These are phyloP conservation scores for Hippocampus comes DNA, from an alignment of 2,113 vertebrate genomes.

Conservation along the genomic window DNA sequence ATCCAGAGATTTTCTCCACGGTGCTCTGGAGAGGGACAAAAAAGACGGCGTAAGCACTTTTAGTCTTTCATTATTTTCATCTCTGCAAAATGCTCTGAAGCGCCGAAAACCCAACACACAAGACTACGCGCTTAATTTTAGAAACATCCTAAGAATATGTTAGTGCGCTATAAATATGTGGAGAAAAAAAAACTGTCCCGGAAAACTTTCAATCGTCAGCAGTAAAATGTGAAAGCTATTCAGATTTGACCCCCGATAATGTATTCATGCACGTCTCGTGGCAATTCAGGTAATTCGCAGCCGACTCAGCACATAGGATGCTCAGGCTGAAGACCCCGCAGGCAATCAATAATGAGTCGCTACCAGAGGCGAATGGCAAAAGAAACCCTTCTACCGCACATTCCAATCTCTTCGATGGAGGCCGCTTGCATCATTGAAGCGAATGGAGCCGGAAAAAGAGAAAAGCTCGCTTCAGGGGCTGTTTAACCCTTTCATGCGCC, in stretches of 20 bases:
- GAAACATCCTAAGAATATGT: not conserved
- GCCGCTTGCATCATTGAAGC: not conserved
- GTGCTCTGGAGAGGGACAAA: constrained; percentile 91
- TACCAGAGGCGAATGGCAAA: constrained; percentile 49
- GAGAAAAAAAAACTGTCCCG: not conserved
- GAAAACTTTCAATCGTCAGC: constrained; percentile 6
- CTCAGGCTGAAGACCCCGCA: constrained; percentile 38
- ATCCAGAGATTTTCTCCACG: constrained; percentile 91
- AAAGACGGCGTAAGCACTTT: constrained; percentile 86
- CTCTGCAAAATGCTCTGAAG: not conserved
- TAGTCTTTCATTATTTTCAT: not conserved
- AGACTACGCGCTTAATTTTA: not conserved
- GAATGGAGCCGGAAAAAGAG: not conserved
- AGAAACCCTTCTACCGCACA: constrained; percentile 18
- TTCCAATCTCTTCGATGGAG: constrained; percentile 21
- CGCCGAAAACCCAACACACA: not conserved
- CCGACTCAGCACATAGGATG: constrained; percentile 43
- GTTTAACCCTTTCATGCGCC: not conserved
- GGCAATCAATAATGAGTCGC: constrained; percentile 82
- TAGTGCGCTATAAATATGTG: not conserved
- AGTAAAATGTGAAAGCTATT: constrained; percentile 19
- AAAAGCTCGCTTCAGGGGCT: not conserved
- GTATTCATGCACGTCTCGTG: constrained; percentile 43
- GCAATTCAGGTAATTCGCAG: constrained; percentile 36
- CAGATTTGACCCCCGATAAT: constrained; percentile 26